Percentiles rank a stretch among this genome's conserved stretches.
Evolutionary conservation across 2,113 vertebrate species (phyloP).

Genomic region (Siphamia tubifer): DNA sequence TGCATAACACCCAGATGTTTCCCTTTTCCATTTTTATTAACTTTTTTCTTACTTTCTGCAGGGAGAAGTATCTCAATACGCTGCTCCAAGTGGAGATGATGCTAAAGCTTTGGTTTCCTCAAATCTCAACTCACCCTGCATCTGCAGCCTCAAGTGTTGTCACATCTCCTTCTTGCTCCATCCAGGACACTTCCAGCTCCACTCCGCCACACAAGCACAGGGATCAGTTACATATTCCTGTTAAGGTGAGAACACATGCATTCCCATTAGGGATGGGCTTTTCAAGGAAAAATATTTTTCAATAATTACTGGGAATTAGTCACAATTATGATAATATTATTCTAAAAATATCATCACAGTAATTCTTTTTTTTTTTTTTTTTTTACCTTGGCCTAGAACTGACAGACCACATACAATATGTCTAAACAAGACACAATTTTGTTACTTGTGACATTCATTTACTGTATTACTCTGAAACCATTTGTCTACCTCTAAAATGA

Average conservation of each 20-base stretch:
- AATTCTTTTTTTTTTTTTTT: no score
- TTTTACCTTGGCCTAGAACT: no score
- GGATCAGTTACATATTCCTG: slow-evolving; percentile 82
- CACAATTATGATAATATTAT: no score
- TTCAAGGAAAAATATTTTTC: no score
- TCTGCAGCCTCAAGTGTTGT: slow-evolving; percentile 22
- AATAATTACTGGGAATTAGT: no score
- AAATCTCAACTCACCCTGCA: slow-evolving; percentile 60
- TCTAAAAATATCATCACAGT: no score
- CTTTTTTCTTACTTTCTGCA: slow-evolving; percentile 31
- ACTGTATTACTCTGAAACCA: no score
- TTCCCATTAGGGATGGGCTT: no score
- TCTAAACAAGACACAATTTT: no score
- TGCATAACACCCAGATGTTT: neutral
- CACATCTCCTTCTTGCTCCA: slow-evolving; percentile 26
- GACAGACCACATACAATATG: no score
- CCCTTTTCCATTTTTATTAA: neutral
- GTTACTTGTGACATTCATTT: no score
- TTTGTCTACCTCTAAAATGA: no score
- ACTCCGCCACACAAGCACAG: slow-evolving; percentile 76
- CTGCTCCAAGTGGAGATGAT: slow-evolving; percentile 91
- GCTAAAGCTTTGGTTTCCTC: slow-evolving; percentile 92
- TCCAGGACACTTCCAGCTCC: slow-evolving; percentile 31
- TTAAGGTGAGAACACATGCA: slow-evolving; percentile 66
- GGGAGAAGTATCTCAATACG: slow-evolving; percentile 88